Evolutionary conservation across 2,888 invertebrate genomes (phyloP).

Genomic region (Caenorhabditis imperialis): DNA sequence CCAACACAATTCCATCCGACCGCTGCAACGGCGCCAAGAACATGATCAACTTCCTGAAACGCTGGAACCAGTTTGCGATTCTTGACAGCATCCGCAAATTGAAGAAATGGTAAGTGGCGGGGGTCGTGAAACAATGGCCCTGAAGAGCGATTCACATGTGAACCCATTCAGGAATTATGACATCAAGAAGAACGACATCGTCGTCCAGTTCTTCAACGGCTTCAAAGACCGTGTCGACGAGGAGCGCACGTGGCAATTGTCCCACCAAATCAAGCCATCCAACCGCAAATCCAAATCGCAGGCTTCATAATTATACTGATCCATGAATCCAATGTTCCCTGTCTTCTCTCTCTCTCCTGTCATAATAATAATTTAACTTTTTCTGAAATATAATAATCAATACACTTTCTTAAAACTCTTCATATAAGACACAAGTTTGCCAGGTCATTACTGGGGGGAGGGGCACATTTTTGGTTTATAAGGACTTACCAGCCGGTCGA

Average conservation of each 20-base stretch:
- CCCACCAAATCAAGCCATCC: slow-evolving; percentile 92
- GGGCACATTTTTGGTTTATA: too few relatives aligned
- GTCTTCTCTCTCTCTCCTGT: too few relatives aligned
- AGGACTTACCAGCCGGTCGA: too few relatives aligned
- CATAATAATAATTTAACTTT: too few relatives aligned
- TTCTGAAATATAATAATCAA: too few relatives aligned
- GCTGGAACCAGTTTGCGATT: slow-evolving; percentile 98
- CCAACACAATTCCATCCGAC: slow-evolving; percentile 84
- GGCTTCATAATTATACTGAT: too few relatives aligned
- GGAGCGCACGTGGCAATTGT: slow-evolving; percentile 98
- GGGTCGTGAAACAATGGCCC: not conserved
- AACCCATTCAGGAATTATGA: slow-evolving; percentile 85
- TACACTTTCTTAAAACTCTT: too few relatives aligned
- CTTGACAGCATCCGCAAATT: slow-evolving; percentile 98
- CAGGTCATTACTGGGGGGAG: too few relatives aligned
- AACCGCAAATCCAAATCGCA: slow-evolving; percentile 55
- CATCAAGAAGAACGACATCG: slow-evolving; percentile 92
- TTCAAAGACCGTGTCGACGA: slow-evolving; percentile 95
- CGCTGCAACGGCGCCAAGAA: slow-evolving; percentile 82
- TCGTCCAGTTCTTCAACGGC: slow-evolving; percentile 94
- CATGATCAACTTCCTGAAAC: slow-evolving; percentile 92
- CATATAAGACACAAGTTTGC: too few relatives aligned
- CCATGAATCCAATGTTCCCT: too few relatives aligned
- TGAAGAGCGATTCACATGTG: slow-evolving; percentile 4
- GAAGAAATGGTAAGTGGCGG: slow-evolving; percentile 87